A percentile compares a stretch with the other conserved stretches of the same genome.
Conservation (phyloP, 2,797 vertebrate species). For the Momotus momota region DNA sequence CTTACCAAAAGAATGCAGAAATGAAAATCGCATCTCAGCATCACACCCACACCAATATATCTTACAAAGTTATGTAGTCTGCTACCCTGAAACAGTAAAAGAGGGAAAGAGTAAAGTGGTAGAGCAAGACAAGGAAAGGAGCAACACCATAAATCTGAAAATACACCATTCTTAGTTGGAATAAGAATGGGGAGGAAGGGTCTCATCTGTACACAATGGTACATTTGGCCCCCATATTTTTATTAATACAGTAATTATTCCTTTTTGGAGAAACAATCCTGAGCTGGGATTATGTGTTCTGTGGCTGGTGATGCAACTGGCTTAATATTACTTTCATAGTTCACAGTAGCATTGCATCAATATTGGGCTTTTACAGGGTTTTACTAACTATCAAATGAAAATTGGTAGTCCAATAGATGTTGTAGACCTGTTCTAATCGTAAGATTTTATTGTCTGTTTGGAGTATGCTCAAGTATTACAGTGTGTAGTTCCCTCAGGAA, state of each 20-base stretch:
- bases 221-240: not conserved
- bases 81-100: not conserved
- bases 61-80: not conserved
- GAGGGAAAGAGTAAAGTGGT: not conserved
- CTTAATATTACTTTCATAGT: not conserved
- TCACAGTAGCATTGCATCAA: not conserved
- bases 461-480: not conserved
- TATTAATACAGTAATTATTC: not conserved
- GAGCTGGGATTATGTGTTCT: not conserved
- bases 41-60: not conserved
- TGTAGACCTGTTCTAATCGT: not conserved
- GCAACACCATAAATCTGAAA: not conserved
- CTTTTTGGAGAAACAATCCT: not conserved
- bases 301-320: not conserved
- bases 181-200: not conserved
- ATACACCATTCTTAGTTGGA: not conserved
- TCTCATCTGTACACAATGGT: not conserved
- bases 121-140: not conserved
- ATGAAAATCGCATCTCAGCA: constrained; percentile 29
- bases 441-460: not conserved
- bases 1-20: constrained; percentile 22
- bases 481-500: not conserved
- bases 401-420: not conserved
- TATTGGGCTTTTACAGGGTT: not conserved
- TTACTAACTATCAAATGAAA: not conserved